These are phyloP conservation scores for Otis tarda DNA, from an alignment of 2,113 vertebrate species.

Conservation along the genomic window DNA sequence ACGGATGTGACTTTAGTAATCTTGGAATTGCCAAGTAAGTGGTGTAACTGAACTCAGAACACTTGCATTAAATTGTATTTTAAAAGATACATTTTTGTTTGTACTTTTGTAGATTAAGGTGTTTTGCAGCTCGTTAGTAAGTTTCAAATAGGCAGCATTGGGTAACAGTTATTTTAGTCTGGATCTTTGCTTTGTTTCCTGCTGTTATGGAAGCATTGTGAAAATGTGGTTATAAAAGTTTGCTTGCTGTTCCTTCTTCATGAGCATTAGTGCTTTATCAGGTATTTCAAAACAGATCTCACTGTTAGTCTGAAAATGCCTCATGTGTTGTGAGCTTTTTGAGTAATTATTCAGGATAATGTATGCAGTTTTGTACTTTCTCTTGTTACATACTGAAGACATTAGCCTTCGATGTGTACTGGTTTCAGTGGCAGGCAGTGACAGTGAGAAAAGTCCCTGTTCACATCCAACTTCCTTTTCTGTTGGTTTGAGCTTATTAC, in stretches of 20 bases:
- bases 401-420: rapidly evolving
- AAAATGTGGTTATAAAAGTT: not conserved
- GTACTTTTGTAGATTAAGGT: not conserved
- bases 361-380: not conserved
- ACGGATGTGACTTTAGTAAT: not conserved
- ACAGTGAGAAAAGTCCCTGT: not conserved
- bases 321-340: not conserved
- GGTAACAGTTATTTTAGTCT: not conserved
- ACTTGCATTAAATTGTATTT: not conserved
- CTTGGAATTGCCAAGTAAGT: not conserved
- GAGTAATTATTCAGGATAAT: not conserved
- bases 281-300: not conserved
- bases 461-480: not conserved
- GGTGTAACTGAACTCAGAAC: not conserved
- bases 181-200: not conserved
- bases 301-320: not conserved
- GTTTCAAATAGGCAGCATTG: not conserved
- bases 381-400: not conserved
- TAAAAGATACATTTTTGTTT: not conserved
- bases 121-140: not conserved
- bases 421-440: not conserved
- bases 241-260: not conserved
- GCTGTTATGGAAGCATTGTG: not conserved
- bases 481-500: not conserved
- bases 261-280: not conserved